These are phyloP conservation scores for Papilio glaucus DNA, from an alignment of 1,140 invertebrate genomes.

Conservation along the genomic window DNA sequence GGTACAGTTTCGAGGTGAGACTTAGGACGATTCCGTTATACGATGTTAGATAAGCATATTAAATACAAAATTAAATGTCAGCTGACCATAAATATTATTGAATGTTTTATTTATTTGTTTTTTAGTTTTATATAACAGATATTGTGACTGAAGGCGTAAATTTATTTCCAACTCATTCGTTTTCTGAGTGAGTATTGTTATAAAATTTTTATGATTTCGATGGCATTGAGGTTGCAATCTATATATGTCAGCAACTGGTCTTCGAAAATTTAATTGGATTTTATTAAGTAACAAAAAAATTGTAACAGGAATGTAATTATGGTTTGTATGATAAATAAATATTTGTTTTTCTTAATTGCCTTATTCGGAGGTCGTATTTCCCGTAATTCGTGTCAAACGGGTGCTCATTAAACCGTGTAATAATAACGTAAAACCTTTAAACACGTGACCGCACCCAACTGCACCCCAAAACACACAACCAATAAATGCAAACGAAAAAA, in stretches of 20 bases:
- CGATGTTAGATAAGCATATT: slow-evolving; percentile 55
- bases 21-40: slow-evolving; percentile 65
- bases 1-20: slow-evolving; percentile 64
- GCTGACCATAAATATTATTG: background rate
- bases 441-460: slow-evolving; percentile 53
- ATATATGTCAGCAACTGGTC: too few relatives aligned
- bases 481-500: slow-evolving; percentile 47
- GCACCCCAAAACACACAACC: slow-evolving; percentile 58
- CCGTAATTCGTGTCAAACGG: slow-evolving; percentile 5
- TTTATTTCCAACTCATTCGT: too few relatives aligned
- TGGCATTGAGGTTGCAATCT: too few relatives aligned
- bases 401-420: slow-evolving; percentile 2
- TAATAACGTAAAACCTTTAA: background rate
- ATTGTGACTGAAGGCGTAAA: background rate
- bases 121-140: background rate
- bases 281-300: too few relatives aligned
- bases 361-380: slow-evolving; percentile 7
- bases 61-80: slow-evolving; percentile 14
- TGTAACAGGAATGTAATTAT: background rate
- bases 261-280: too few relatives aligned
- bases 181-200: too few relatives aligned
- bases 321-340: background rate
- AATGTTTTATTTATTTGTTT: background rate
- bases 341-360: slow-evolving; percentile 22
- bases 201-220: too few relatives aligned